phyloP scores from a whole-genome alignment of 2,797 vertebrate genomes.

The Rhynchonycteris naso region DNA sequence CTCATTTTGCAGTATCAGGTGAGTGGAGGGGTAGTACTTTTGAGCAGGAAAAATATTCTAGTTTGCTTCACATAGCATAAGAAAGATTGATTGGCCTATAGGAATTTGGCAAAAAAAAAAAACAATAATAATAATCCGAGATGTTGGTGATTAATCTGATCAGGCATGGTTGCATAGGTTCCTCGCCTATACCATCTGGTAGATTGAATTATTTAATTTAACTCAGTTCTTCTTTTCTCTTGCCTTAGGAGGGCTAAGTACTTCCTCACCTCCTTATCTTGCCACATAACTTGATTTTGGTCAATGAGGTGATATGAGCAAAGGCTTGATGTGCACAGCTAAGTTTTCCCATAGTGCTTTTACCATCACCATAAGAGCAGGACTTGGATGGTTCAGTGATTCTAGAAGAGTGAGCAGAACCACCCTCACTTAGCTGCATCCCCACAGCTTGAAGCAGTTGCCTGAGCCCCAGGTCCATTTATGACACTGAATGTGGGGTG shows the following conservation, averaged over 20 bases:
- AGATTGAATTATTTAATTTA: conserved; percentile 23
- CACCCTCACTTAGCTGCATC: background rate
- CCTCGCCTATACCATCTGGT: background rate
- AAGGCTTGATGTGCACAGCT: background rate
- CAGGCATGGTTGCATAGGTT: background rate
- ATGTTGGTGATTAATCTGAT: background rate
- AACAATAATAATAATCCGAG: background rate
- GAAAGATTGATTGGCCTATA: background rate
- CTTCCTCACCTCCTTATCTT: background rate
- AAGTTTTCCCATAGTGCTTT: background rate
- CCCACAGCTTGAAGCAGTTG: background rate
- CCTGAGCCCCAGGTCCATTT: background rate
- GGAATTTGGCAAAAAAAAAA: background rate
- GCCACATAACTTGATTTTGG: background rate
- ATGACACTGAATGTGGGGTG: background rate
- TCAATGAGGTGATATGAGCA: background rate
- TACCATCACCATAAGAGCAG: background rate
- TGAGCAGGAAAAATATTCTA: background rate
- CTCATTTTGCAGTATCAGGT: background rate
- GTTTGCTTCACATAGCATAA: background rate
- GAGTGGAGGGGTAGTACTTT: background rate
- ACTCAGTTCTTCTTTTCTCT: background rate
- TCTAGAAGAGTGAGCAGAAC: background rate
- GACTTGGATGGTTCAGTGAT: background rate
- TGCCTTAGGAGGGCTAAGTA: background rate